Evolutionary conservation across 1,140 invertebrate genomes (phyloP).

Genomic region (Samia ricini): DNA sequence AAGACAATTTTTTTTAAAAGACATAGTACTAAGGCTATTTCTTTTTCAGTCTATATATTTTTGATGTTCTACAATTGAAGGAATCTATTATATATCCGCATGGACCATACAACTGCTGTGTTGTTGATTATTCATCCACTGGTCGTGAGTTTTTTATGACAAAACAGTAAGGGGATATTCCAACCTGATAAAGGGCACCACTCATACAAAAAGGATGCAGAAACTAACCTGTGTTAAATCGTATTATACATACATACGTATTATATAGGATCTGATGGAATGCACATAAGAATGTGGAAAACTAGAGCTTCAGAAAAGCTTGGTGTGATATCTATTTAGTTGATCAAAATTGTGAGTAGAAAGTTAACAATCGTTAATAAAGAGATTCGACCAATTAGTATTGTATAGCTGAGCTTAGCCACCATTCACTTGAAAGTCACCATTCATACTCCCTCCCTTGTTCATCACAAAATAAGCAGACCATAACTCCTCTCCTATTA

Average conservation of each 20-base stretch:
- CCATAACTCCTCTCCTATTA: too few relatives aligned
- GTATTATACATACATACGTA: slow-evolving; percentile 96
- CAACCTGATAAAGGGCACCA: slow-evolving; percentile 90
- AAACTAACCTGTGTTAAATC: slow-evolving; percentile 92
- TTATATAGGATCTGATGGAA: slow-evolving; percentile 98
- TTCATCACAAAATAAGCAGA: too few relatives aligned
- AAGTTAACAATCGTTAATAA: too few relatives aligned
- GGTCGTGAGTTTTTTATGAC: slow-evolving; percentile 98
- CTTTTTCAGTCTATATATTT: slow-evolving; percentile 84
- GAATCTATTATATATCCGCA: slow-evolving; percentile 93
- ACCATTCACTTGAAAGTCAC: too few relatives aligned
- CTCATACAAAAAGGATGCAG: slow-evolving; percentile 99
- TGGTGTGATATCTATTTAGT: slow-evolving; percentile 91
- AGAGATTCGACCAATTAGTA: too few relatives aligned
- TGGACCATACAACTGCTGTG: slow-evolving; percentile 96
- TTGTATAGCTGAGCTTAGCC: too few relatives aligned
- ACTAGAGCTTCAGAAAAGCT: slow-evolving; percentile 97
- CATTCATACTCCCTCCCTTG: too few relatives aligned
- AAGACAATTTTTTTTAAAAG: background rate
- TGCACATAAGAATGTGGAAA: slow-evolving; percentile 99
- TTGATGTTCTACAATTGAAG: slow-evolving; percentile 93
- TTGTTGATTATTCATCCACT: slow-evolving; percentile 97
- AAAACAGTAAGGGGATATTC: slow-evolving; percentile 97
- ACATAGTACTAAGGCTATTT: background rate
- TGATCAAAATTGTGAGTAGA: too few relatives aligned